phyloP scores from a whole-genome alignment of 2,113 vertebrate genomes.

The Globicephala melas region DNA sequence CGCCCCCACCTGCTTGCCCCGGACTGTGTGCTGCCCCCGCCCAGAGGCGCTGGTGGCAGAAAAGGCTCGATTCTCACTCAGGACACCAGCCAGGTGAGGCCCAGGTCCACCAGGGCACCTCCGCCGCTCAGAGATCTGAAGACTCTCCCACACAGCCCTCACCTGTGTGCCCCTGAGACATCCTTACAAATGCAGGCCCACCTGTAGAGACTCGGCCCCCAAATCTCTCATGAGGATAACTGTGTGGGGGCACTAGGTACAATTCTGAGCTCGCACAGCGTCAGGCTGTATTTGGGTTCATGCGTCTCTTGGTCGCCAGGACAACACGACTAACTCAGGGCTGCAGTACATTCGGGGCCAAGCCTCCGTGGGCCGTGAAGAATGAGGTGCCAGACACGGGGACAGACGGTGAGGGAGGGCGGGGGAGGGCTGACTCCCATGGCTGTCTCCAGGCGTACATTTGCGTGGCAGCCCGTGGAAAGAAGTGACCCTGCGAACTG shows the following conservation, averaged over 20 bases:
- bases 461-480: neutral
- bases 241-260: neutral
- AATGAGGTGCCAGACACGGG: neutral
- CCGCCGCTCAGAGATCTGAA: neutral
- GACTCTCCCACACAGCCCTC: neutral
- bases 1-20: fast-evolving
- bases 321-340: neutral
- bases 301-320: neutral
- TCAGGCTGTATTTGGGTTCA: neutral
- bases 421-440: neutral
- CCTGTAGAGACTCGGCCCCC: neutral
- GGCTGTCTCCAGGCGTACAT: neutral
- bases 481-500: neutral
- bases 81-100: neutral
- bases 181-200: neutral
- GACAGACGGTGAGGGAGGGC: fast-evolving
- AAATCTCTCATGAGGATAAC: neutral
- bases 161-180: neutral
- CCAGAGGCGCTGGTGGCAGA: neutral
- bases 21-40: neutral
- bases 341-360: fast-evolving
- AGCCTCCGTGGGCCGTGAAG: neutral
- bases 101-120: neutral
- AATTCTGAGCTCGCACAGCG: neutral
- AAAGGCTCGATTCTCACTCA: neutral